Evolutionary conservation across 2,888 invertebrate genomes (phyloP).

Genomic region (Pocota personata): DNA sequence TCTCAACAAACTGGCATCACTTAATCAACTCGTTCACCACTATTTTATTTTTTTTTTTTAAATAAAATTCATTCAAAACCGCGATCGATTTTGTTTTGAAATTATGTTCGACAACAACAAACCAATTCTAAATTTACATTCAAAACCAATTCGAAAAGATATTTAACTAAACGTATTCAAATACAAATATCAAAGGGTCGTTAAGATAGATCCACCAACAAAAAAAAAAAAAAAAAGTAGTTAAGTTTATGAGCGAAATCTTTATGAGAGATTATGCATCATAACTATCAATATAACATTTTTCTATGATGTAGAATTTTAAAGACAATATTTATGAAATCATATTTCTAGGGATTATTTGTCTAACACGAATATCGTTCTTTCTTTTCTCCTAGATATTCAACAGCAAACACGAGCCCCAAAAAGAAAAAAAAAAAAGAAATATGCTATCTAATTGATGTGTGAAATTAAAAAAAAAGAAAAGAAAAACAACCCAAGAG

Average conservation of each 20-base stretch:
- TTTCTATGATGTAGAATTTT: slow-evolving; percentile 13
- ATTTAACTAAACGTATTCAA: slow-evolving; percentile 43
- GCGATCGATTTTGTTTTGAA: neutral
- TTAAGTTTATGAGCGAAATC: slow-evolving; percentile 43
- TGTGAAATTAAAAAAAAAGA: slow-evolving; percentile 11
- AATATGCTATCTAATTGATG: slow-evolving; percentile 51
- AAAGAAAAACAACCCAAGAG: slow-evolving; percentile 4
- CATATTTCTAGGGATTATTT: slow-evolving; percentile 41
- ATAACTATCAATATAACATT: slow-evolving; percentile 45
- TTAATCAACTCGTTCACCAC: slow-evolving; percentile 10
- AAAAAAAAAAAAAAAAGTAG: neutral
- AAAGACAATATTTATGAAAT: slow-evolving; percentile 18
- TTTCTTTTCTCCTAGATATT: slow-evolving; percentile 41
- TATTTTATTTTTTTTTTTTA: neutral
- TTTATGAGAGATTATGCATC: slow-evolving; percentile 51
- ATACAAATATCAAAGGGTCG: slow-evolving; percentile 32
- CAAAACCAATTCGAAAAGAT: slow-evolving; percentile 20
- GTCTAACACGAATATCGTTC: slow-evolving; percentile 14
- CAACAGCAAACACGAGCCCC: slow-evolving; percentile 7
- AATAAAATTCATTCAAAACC: slow-evolving; percentile 4
- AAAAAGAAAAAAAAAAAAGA: neutral
- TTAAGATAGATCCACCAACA: slow-evolving; percentile 34
- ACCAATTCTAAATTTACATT: slow-evolving; percentile 32
- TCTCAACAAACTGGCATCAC: slow-evolving; percentile 16
- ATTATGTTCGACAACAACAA: neutral